These are phyloP conservation scores for Protonemura montana DNA, from an alignment of 2,888 invertebrate genomes.

Conservation along the genomic window DNA sequence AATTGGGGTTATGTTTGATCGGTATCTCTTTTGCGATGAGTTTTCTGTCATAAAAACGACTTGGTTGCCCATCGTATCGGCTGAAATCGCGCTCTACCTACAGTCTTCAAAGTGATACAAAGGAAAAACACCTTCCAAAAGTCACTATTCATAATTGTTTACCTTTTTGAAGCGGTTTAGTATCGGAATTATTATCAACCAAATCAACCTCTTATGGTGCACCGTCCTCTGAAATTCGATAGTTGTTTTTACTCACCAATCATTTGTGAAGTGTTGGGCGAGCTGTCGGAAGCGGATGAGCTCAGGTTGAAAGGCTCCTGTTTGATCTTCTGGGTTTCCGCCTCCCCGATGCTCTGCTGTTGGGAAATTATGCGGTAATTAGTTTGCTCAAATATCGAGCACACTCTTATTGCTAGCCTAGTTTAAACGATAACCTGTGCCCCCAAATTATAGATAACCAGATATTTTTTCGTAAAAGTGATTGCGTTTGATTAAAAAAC, in stretches of 20 bases:
- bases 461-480: not conserved
- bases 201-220: too few species aligned
- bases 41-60: too few species aligned
- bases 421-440: not conserved
- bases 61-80: too few species aligned
- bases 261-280: constrained; percentile 17
- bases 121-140: too few species aligned
- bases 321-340: constrained; percentile 55
- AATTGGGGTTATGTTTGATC: too few species aligned
- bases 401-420: not conserved
- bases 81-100: too few species aligned
- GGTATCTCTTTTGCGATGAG: too few species aligned
- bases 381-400: not conserved
- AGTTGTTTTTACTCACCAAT: constrained; percentile 34
- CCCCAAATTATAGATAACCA: not conserved
- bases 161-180: too few species aligned
- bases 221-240: too few species aligned
- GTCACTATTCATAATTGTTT: too few species aligned
- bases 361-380: not conserved
- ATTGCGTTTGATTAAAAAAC: not conserved
- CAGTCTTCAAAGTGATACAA: too few species aligned
- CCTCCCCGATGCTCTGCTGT: constrained; percentile 43
- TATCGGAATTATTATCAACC: too few species aligned
- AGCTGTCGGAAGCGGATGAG: constrained; percentile 53
- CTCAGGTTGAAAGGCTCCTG: constrained; percentile 57